Evolutionary conservation across 1,140 invertebrate genomes (phyloP).

Genomic region (Leptoteleia sp.): DNA sequence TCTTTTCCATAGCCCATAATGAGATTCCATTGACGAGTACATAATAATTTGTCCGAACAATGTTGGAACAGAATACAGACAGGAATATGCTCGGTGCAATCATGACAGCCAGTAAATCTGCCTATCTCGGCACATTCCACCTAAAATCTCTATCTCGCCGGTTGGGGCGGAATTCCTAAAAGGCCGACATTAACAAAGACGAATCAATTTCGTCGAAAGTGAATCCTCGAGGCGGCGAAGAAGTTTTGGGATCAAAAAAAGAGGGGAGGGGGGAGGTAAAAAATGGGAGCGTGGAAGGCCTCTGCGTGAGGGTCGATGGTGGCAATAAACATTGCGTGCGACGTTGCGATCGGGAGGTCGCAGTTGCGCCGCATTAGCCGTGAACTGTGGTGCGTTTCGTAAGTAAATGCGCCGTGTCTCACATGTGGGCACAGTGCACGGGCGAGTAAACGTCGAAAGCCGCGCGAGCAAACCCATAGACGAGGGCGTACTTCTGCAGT

Average conservation of each 20-base stretch:
- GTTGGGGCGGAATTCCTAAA: neutral
- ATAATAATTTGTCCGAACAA: no score
- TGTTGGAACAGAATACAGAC: no score
- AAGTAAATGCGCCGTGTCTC: constrained; percentile 61
- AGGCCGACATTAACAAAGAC: constrained; percentile 23
- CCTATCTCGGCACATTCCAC: neutral
- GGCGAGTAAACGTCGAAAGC: constrained; percentile 57
- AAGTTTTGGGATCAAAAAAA: constrained; percentile 50
- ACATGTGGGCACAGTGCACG: constrained; percentile 58
- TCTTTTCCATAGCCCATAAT: no score
- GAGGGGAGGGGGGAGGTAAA: constrained; percentile 36
- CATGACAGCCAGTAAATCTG: no score
- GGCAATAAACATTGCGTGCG: constrained; percentile 74
- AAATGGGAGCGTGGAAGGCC: constrained; percentile 39
- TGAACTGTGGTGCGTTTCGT: constrained; percentile 20
- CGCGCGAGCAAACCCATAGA: constrained; percentile 62
- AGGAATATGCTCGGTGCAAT: no score
- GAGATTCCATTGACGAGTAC: no score
- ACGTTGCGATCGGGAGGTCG: constrained; percentile 57
- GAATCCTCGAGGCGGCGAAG: constrained; percentile 11
- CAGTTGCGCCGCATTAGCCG: constrained; percentile 24
- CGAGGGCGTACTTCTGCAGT: constrained; percentile 63
- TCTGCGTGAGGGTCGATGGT: constrained; percentile 40
- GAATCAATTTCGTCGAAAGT: constrained; percentile 37
- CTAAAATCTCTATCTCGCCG: constrained; percentile 1